Evolutionary conservation across 53 echinoderm and acorn worm genomes (phyloP).

Genomic region (Holothuria scabra): DNA sequence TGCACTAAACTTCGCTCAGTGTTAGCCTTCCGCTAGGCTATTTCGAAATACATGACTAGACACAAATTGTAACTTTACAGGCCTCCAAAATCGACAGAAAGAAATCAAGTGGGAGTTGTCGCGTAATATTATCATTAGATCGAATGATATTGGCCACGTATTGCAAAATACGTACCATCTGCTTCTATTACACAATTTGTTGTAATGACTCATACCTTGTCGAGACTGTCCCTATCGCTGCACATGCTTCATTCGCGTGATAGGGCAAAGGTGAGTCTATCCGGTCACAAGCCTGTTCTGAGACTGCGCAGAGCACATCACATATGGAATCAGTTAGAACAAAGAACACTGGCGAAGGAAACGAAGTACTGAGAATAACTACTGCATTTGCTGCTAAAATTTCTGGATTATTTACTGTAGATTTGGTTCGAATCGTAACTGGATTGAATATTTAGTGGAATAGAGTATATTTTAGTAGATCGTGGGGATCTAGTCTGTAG

Average conservation of each 20-base stretch:
- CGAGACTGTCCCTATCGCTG: background rate
- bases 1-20: too few relatives aligned
- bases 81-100: too few relatives aligned
- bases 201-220: constrained; percentile 5
- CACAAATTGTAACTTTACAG: too few relatives aligned
- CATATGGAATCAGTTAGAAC: constrained; percentile 36
- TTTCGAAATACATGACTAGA: too few relatives aligned
- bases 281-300: constrained; percentile 1
- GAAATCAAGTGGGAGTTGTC: too few relatives aligned
- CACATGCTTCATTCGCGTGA: background rate
- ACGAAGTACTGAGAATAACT: constrained; percentile 5
- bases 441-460: constrained; percentile 9
- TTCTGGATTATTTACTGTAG: constrained; percentile 30
- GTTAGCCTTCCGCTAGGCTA: too few relatives aligned
- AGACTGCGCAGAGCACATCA: background rate
- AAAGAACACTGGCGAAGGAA: constrained; percentile 27
- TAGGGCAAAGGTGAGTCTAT: constrained; percentile 18
- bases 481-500: constrained; percentile 14
- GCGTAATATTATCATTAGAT: too few relatives aligned
- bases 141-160: too few relatives aligned
- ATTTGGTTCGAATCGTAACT: background rate
- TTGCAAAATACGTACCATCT: too few relatives aligned
- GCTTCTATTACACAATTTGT: too few relatives aligned
- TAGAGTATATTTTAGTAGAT: constrained; percentile 31
- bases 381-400: constrained; percentile 3